A percentile compares a stretch with the other conserved stretches of the same genome.
phyloP scores from a whole-genome alignment of 35 echinoderm and acorn worm species.

The Antedon bifida region DNA sequence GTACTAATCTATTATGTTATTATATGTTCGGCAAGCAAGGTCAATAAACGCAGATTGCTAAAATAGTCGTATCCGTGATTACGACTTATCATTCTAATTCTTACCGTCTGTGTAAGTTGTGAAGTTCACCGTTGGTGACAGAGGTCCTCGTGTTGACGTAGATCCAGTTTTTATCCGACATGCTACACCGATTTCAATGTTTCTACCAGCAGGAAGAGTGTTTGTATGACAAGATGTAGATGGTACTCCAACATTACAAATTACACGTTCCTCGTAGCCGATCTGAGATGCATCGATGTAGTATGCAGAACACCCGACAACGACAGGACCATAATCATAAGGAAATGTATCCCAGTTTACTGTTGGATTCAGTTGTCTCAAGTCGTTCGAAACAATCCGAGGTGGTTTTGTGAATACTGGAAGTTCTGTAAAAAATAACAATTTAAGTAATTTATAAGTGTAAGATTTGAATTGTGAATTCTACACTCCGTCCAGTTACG shows the following conservation, averaged over 20 bases:
- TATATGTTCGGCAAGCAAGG: too few species aligned
- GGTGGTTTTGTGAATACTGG: background rate
- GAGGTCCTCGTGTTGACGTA: background rate
- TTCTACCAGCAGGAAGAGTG: background rate
- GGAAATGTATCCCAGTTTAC: background rate
- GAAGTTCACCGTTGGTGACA: background rate
- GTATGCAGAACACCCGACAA: background rate
- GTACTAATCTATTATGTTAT: too few species aligned
- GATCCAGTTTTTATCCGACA: background rate
- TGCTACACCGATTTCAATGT: background rate
- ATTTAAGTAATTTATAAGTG: too few species aligned
- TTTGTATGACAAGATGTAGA: background rate
- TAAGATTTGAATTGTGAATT: too few species aligned
- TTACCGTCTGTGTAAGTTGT: background rate
- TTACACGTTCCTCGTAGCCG: background rate
- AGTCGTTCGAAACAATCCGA: background rate
- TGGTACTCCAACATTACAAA: background rate
- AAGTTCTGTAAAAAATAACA: too few species aligned
- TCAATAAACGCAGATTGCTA: too few species aligned
- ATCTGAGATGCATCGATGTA: background rate
- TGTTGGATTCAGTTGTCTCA: background rate
- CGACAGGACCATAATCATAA: background rate
- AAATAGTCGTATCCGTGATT: too few species aligned
- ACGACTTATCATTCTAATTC: background rate
- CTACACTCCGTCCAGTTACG: too few species aligned